Evolutionary conservation across 2,888 invertebrate species (phyloP), one percentile per base, ranked within the genome.

Genomic region (Pyrgus malvae): DNA sequence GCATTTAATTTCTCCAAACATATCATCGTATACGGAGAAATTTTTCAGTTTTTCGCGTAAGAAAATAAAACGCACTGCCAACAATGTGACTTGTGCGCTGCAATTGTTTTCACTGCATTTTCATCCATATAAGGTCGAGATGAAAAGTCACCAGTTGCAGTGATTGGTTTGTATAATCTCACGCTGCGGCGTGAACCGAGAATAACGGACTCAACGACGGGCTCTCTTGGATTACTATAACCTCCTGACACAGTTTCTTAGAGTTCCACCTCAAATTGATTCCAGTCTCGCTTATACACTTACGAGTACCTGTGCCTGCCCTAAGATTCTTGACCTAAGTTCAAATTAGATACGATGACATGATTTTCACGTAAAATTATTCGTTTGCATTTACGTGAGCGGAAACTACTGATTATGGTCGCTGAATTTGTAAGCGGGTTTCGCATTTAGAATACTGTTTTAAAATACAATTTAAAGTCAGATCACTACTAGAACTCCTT

Each of bases 161-260:
- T 80, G 80, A 84, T 83, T 79, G 81, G 79, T 76, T 80, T 76
- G 78, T 78, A 76, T 79, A 78, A 84, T 83, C 83, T 80, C 82
- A 80, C 75, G 74, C 72, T 71, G 62, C 76, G 70, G 78, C 79
- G 78, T 76, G 82, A 83, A 81, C 80, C 64, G 67, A 72, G 73
- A 63, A 67, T 85, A 85, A 86, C 83, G 84, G 85, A 71, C 61
- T 62, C 58, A 41, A 50, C 60, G 65, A 64, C 63, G 61, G 23
- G 62, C 63, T 73, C 74, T 76, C 77, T 78, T 71, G 74, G 73
- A 78, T 82, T 77, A 82, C 80, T 78, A 74, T 83, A 86, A 85
- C 87, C 87, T 78, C 80, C 65, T 87, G 79, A 80, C 88, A 86
- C 73, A 84, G 78, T 83, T 85, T 62, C 65, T 65, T 70, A 63